phyloP scores from a whole-genome alignment of 2,113 vertebrate species.

The Grantiella picta region DNA sequence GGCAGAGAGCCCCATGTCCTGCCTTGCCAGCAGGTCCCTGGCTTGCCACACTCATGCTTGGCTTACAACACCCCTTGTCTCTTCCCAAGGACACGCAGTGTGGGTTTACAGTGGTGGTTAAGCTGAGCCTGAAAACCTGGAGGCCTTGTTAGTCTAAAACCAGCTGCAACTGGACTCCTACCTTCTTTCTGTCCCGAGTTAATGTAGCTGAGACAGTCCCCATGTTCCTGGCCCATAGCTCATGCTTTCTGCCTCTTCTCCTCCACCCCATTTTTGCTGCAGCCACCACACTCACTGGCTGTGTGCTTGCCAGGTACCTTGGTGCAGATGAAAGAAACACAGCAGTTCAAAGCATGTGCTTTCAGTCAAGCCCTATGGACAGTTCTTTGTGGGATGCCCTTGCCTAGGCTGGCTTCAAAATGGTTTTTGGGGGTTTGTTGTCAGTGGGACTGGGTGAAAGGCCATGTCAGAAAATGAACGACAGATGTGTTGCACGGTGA shows the following conservation, averaged over 20 bases:
- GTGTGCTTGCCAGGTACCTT: fast-evolving
- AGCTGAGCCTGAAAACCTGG: not conserved
- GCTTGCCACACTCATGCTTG: fast-evolving
- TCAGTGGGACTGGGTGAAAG: not conserved
- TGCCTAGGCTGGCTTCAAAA: not conserved
- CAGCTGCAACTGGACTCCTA: not conserved
- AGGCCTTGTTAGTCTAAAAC: not conserved
- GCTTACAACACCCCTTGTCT: not conserved
- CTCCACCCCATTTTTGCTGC: not conserved
- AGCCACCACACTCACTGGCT: fast-evolving
- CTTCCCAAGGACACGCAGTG: fast-evolving
- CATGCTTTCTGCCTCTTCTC: not conserved
- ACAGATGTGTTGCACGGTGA: not conserved
- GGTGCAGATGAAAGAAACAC: not conserved
- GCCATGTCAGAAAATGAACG: not conserved
- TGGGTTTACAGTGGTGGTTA: not conserved
- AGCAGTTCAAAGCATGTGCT: fast-evolving
- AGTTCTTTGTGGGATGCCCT: not conserved
- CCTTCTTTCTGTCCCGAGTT: not conserved
- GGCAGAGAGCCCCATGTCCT: not conserved
- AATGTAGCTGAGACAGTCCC: not conserved
- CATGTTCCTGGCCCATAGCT: not conserved
- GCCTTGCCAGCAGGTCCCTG: not conserved
- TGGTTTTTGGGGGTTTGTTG: not conserved
- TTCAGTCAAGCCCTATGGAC: not conserved